These are phyloP conservation scores for Sylvicola fuscatus DNA, from an alignment of 2,888 invertebrate genomes.

Conservation along the genomic window DNA sequence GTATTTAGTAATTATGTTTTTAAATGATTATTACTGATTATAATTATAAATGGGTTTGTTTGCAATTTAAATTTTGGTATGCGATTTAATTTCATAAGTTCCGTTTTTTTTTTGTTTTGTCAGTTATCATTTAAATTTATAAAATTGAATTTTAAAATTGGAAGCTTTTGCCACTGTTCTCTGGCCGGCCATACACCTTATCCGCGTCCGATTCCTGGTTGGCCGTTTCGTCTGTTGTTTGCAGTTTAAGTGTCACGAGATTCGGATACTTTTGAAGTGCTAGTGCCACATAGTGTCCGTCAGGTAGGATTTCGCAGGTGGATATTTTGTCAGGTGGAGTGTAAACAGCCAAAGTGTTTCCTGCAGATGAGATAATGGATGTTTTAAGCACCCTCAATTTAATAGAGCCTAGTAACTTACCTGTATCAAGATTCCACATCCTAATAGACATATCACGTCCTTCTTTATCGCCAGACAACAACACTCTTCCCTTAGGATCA, in stretches of 20 bases:
- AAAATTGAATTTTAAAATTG: slow-evolving; percentile 21
- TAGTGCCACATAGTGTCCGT: slow-evolving; percentile 47
- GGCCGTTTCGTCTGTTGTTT: slow-evolving; percentile 11
- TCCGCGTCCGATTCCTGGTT: slow-evolving; percentile 11
- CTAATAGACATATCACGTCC: slow-evolving; percentile 55
- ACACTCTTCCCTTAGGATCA: slow-evolving; percentile 47
- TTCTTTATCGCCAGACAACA: slow-evolving; percentile 52
- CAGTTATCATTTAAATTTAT: too few relatives aligned
- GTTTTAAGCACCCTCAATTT: neutral
- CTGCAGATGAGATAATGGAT: slow-evolving; percentile 23
- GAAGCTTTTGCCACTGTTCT: slow-evolving; percentile 35
- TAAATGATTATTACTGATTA: too few relatives aligned
- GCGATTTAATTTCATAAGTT: too few relatives aligned
- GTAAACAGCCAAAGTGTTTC: slow-evolving; percentile 56
- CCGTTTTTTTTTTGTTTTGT: too few relatives aligned
- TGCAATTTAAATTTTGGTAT: too few relatives aligned
- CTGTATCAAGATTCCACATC: slow-evolving; percentile 62
- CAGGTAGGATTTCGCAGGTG: slow-evolving; percentile 54
- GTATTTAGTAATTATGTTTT: too few relatives aligned
- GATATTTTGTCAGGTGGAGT: slow-evolving; percentile 54
- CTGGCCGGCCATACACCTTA: slow-evolving; percentile 29
- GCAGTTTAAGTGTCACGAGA: slow-evolving; percentile 41
- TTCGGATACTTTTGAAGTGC: slow-evolving; percentile 44
- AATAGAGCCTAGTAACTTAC: slow-evolving; percentile 21
- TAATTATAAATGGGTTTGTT: too few relatives aligned